Percentiles rank a stretch among this genome's conserved stretches.
These are phyloP conservation scores for Manacus vitellinus DNA, from an alignment of 2,113 vertebrate genomes.

Conservation along the genomic window DNA sequence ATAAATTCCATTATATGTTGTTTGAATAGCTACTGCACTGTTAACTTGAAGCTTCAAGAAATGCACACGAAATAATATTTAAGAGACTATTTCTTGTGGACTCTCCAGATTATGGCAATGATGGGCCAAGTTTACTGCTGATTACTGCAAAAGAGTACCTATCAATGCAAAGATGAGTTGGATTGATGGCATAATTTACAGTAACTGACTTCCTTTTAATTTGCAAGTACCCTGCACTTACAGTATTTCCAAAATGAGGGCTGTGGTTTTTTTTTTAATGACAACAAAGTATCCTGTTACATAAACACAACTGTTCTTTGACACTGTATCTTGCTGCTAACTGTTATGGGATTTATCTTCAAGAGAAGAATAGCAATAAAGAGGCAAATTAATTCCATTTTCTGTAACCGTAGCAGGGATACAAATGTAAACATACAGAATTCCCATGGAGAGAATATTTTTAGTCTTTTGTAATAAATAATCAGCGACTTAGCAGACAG, in stretches of 20 bases:
- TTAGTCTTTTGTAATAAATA: slow-evolving; percentile 31
- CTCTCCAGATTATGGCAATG: not conserved
- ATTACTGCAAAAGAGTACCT: not conserved
- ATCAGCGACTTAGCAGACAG: not conserved
- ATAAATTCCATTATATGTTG: not conserved
- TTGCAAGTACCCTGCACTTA: not conserved
- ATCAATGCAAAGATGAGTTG: not conserved
- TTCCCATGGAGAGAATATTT: slow-evolving; percentile 4
- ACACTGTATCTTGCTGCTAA: not conserved
- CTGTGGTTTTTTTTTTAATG: not conserved
- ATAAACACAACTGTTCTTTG: not conserved
- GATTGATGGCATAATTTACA: not conserved
- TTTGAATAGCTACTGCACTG: not conserved
- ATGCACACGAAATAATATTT: not conserved
- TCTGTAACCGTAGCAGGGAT: not conserved
- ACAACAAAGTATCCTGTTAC: not conserved
- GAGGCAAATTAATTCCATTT: slow-evolving; percentile 42
- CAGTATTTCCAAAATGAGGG: not conserved
- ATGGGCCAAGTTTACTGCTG: not conserved
- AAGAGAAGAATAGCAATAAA: slow-evolving; percentile 17
- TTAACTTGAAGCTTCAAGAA: not conserved
- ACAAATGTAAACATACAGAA: not conserved
- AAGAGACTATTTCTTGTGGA: not conserved
- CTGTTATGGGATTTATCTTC: not conserved
- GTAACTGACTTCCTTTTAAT: not conserved